Base-by-base conservation (phyloP, 92 coral and sea anemone genomes). In the Epizoanthus stellaris region DNA sequence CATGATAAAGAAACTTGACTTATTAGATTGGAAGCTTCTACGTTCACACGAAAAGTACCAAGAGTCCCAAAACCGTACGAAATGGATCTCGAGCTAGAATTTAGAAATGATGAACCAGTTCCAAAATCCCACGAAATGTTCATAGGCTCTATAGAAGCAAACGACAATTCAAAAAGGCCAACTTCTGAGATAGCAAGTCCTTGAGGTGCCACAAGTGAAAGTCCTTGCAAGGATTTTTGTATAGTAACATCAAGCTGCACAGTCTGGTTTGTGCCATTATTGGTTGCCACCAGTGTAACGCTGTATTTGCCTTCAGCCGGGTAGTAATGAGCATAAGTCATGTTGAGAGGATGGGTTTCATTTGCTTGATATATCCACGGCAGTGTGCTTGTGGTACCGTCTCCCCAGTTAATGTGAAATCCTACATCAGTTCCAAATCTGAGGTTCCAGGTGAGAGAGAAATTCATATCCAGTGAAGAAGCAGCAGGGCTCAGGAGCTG, bases 81-180 rank as follows among this genome's bases (percentile, higher is more conserved):
- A 3, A 79, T 45, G 20, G 19, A 21, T 16, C 40, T 42, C 20
- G 23, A 43, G 45, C 40, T 61, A 34, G 70, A 10, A 12, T 62
- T 63, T 12, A 56, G 83, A 45, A 79, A 79, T 0, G 47, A 4
- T 11, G 15, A 5, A 34, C 72, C 83, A 79, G 40, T 21, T 42
- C 73, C 83, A 63, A 79, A 79, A 42, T 64, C 23, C 83, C 83
- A 79, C 0, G 83, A 62, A 14, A 79, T 53, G 23, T 79, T 79
- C 54, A 63, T 13, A 16, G 83, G 83, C 9, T 79, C 60, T 79
- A 79, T 79, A 53, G 72, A 63, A 25, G 53, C 47, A 79, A 61
- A 45, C 4, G 83, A 79, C 43, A 79, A 43, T 20, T 79, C 49
- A 64, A 79, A 79, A 42, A 43, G n/a, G 45, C 83, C 83, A 61